Conservation (phyloP, 2,888 invertebrate genomes). For the Doris montereyensis region DNA sequence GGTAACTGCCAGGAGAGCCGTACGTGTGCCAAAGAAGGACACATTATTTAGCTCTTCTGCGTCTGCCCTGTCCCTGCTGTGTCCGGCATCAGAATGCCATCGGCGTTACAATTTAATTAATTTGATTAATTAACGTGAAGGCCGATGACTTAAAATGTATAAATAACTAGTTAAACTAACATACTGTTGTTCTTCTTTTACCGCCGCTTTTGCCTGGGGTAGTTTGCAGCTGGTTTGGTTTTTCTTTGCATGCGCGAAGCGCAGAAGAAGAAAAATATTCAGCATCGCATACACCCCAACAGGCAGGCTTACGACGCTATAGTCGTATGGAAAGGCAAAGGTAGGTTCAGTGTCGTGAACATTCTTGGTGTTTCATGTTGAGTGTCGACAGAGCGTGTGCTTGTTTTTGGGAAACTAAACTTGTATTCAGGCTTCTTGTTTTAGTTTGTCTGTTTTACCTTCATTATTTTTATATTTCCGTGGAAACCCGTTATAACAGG, state of each 20-base stretch:
- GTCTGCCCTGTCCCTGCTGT: neutral
- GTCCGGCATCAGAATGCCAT: neutral
- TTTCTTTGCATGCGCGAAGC: slow-evolving; percentile 66
- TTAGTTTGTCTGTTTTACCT: too few species aligned
- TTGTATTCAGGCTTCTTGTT: neutral
- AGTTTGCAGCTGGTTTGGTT: slow-evolving; percentile 70
- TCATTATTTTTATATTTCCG: too few species aligned
- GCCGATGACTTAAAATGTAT: too few species aligned
- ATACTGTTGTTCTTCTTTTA: neutral
- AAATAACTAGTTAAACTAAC: too few species aligned
- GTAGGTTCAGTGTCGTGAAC: slow-evolving; percentile 43
- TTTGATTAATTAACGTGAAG: too few species aligned
- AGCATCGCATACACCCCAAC: slow-evolving; percentile 66
- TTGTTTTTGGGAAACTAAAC: too few species aligned
- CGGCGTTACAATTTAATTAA: too few species aligned
- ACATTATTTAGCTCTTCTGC: too few species aligned
- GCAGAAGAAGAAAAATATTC: slow-evolving; percentile 55
- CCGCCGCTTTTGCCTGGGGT: slow-evolving; percentile 35
- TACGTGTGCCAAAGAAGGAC: too few species aligned
- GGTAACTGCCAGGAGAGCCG: too few species aligned
- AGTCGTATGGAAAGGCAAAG: slow-evolving; percentile 70
- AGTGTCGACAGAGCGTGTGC: neutral
- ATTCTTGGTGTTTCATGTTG: neutral
- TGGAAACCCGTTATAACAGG: too few species aligned
- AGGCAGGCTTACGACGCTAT: slow-evolving; percentile 66